These are phyloP conservation scores for Thaleichthys pacificus DNA, from an alignment of 2,797 vertebrate species.

Conservation along the genomic window DNA sequence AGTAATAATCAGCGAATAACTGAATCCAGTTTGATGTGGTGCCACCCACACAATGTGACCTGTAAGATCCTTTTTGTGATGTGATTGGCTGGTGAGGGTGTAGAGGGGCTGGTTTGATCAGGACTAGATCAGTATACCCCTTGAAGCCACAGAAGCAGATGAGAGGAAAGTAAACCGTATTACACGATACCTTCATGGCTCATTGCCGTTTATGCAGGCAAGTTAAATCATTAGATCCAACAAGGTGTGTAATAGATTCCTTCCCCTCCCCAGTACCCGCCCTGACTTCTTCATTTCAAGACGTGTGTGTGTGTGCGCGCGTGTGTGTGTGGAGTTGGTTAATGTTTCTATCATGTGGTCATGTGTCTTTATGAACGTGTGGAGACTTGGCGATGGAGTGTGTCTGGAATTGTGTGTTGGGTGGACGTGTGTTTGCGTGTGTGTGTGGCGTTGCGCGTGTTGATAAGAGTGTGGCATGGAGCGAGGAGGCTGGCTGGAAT, in stretches of 20 bases:
- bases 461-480: conserved; percentile 43
- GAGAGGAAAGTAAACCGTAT: conserved; percentile 68
- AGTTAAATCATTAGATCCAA: conserved; percentile 81
- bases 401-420: conserved; percentile 10
- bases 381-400: not conserved
- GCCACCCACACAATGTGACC: not conserved
- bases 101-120: conserved; percentile 42
- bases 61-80: not conserved
- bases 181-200: conserved; percentile 75
- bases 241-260: conserved; percentile 83
- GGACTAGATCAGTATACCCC: conserved; percentile 66
- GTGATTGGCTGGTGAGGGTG: conserved; percentile 26
- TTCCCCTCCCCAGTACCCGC: conserved; percentile 66
- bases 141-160: conserved; percentile 64
- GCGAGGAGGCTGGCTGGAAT: conserved; percentile 28
- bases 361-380: not conserved
- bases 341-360: conserved; percentile 15
- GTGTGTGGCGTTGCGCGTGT: conserved; percentile 20
- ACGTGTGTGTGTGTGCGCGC: conserved; percentile 26
- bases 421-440: conserved; percentile 35
- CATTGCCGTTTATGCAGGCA: conserved; percentile 72
- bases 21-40: conserved; percentile 11
- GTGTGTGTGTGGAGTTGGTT: not conserved
- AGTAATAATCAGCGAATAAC: not conserved
- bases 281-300: conserved; percentile 67